A percentile compares a stretch with the other conserved stretches of the same genome.
phyloP scores from a whole-genome alignment of 2,113 vertebrate species.

The Bambusicola thoracicus region DNA sequence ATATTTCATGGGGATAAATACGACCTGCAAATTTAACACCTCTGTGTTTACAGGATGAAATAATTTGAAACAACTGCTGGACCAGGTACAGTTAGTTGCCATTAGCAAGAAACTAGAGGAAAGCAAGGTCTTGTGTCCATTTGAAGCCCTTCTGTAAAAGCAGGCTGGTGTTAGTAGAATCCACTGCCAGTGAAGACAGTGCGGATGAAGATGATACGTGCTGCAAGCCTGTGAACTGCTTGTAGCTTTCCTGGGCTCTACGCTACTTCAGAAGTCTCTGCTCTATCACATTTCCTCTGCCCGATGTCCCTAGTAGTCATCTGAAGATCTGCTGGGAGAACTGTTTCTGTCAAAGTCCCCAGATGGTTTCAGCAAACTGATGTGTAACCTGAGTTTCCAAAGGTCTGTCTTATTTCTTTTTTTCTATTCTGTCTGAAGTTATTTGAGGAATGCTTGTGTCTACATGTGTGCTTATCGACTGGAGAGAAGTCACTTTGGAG shows the following conservation, averaged over 20 bases:
- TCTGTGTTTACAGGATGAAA: background rate
- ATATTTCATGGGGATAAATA: background rate
- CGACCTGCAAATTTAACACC: background rate
- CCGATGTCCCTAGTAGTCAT: background rate
- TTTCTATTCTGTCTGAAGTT: background rate
- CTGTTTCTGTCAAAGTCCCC: background rate
- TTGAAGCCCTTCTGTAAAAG: background rate
- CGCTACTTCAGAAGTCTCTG: background rate
- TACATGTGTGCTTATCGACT: background rate
- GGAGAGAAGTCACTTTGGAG: background rate
- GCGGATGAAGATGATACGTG: background rate
- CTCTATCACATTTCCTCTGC: background rate
- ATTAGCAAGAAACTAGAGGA: slow-evolving; percentile 10
- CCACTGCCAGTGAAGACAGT: background rate
- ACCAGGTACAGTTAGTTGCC: background rate
- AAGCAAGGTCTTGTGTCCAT: background rate
- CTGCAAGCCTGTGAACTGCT: background rate
- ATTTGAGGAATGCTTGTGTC: background rate
- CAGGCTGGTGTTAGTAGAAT: background rate
- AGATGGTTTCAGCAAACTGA: background rate
- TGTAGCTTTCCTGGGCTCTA: background rate
- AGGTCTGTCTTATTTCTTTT: background rate
- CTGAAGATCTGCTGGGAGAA: background rate
- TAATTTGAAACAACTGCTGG: background rate
- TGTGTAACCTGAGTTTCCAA: background rate